Conservation (phyloP, 2,113 vertebrate species). For the Pholis gunnellus region DNA sequence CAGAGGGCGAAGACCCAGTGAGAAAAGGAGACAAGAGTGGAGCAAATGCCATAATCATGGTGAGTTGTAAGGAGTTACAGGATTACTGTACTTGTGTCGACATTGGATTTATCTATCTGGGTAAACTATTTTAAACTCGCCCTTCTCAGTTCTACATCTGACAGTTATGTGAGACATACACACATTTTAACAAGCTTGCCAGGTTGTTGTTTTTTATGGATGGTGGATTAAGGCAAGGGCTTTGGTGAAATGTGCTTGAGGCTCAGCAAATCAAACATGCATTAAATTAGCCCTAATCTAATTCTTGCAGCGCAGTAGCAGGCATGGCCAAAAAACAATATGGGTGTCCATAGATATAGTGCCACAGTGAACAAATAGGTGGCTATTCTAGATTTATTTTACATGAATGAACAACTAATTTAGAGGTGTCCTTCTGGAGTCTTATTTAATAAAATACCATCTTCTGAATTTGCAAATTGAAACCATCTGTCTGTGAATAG, state of each 20-base stretch:
- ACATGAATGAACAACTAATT: not conserved
- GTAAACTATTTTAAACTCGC: conserved; percentile 37
- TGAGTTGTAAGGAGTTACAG: not conserved
- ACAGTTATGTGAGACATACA: conserved; percentile 15
- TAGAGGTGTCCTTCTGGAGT: conserved; percentile 24
- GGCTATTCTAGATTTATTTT: conserved; percentile 8
- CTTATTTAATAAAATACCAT: conserved; percentile 25
- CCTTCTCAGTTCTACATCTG: conserved; percentile 14
- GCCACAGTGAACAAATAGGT: not conserved
- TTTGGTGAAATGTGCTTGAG: conserved; percentile 27
- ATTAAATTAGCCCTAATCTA: conserved; percentile 22
- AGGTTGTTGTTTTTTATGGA: not conserved
- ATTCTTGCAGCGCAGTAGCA: conserved; percentile 19
- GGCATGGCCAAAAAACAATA: conserved; percentile 3
- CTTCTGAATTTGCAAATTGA: conserved; percentile 42
- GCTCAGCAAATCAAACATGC: conserved; percentile 37
- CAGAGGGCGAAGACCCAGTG: conserved; percentile 2
- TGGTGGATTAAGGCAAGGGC: conserved; percentile 2
- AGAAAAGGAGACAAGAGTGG: not conserved
- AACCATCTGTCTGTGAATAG: conserved; percentile 37
- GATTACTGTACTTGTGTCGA: not conserved
- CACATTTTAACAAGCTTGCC: conserved; percentile 20
- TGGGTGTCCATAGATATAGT: not conserved
- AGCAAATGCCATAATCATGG: not conserved
- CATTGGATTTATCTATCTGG: conserved; percentile 33